phyloP scores from a whole-genome alignment of 2,888 invertebrate species.

The Auanema freiburgensis region DNA sequence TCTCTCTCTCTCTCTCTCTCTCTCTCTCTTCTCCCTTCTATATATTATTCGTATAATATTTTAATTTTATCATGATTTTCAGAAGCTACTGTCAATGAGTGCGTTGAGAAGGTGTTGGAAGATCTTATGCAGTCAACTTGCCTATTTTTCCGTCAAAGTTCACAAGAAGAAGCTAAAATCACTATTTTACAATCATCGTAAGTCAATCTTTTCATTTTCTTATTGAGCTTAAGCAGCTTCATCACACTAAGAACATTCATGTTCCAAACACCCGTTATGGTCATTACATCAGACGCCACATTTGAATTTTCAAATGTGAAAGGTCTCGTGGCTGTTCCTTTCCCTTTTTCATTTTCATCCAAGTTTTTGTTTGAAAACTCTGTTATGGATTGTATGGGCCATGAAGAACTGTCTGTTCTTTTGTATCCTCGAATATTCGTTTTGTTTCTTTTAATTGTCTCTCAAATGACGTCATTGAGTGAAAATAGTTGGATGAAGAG shows the following conservation, averaged over 20 bases:
- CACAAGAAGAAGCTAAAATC: slow-evolving; percentile 1
- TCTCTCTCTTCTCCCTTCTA: not conserved
- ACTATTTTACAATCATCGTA: slow-evolving; percentile 21
- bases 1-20: slow-evolving; percentile 1
- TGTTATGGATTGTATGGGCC: not conserved
- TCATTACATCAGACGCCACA: not conserved
- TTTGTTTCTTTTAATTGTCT: not conserved
- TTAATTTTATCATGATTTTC: slow-evolving; percentile 5
- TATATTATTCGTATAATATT: not conserved
- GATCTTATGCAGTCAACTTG: slow-evolving; percentile 19
- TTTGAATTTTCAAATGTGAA: not conserved
- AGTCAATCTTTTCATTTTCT: not conserved
- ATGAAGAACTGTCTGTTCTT: not conserved
- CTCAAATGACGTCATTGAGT: not conserved
- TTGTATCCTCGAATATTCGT: not conserved
- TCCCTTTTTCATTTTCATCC: not conserved
- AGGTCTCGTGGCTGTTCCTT: not conserved
- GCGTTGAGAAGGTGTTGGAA: slow-evolving; percentile 21
- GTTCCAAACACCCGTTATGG: not conserved
- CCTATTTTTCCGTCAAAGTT: slow-evolving; percentile 20
- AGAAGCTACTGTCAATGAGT: slow-evolving; percentile 19
- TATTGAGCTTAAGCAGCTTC: too few relatives aligned
- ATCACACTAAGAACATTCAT: not conserved
- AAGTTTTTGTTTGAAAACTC: not conserved
- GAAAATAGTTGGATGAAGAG: slow-evolving; percentile 2